phyloP scores from a whole-genome alignment of 1,140 invertebrate genomes.

The Ctenoplectra terminalis region DNA sequence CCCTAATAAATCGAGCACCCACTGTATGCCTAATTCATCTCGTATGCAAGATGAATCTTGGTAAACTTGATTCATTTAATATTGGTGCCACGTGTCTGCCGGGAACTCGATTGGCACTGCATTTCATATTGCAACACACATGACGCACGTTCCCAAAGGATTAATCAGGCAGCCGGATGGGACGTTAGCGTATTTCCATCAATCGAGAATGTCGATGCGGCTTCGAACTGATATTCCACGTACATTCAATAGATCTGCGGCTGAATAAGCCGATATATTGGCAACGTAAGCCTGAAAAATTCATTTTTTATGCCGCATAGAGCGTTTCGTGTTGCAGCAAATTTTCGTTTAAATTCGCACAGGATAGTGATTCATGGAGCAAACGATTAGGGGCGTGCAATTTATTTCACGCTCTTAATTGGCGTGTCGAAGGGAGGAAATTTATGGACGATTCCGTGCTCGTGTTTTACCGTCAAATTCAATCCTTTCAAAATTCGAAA shows the following conservation, averaged over 20 bases:
- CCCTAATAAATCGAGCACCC: too few relatives aligned
- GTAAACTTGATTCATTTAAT: background rate
- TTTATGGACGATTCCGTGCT: too few relatives aligned
- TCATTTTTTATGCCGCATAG: background rate
- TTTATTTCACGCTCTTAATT: too few relatives aligned
- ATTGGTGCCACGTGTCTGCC: background rate
- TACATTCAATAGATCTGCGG: constrained; percentile 1
- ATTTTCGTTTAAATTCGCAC: too few relatives aligned
- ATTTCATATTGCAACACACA: constrained; percentile 16
- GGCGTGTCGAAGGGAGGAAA: too few relatives aligned
- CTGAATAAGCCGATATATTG: background rate
- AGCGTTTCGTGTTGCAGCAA: background rate
- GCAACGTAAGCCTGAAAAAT: background rate
- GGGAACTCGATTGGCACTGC: constrained; percentile 20
- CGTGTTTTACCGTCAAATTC: too few relatives aligned
- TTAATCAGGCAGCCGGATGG: constrained; percentile 38
- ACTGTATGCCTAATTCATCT: too few relatives aligned
- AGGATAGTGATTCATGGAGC: too few relatives aligned
- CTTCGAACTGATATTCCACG: background rate
- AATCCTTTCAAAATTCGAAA: too few relatives aligned
- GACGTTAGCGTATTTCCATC: constrained; percentile 6
- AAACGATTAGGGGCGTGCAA: too few relatives aligned
- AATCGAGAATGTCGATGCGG: background rate
- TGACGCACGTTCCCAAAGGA: constrained; percentile 17
- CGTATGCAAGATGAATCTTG: background rate